Evolutionary conservation across 64 coral and sea anemone species (phyloP), one percentile per base, ranked within the genome.

Genomic region (Acropora yongei): DNA sequence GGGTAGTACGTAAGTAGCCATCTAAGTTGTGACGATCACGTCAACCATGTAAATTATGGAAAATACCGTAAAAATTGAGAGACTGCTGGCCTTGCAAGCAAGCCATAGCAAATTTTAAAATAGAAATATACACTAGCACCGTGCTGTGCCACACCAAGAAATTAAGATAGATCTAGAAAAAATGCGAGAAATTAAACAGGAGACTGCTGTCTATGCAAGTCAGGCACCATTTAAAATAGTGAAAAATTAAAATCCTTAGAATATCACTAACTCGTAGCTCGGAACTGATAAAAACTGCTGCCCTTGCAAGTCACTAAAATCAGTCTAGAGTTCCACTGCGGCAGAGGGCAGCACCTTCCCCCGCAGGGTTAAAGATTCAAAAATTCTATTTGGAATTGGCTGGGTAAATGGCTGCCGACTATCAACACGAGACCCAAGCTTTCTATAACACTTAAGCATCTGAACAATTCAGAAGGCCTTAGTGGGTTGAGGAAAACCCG

Each of bases 391-490:
- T 30, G 30, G 30, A 30, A 30, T 30, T 30, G 30, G 30, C 30
- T 30, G 30, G 30, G 30, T 30, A 30, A 30, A 30, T 30, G 30
- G 30, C 30, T 30, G 67, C 1, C 93, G 79, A 18, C 40, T 85
- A 20, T 94, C 93, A 13, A 94, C 45, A 58, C 77, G 45, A 17
- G 30, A 51, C 17, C 84, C 78, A 41, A 75, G 43, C 66, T 94
- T 94, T n/a, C 66, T 50, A 84, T 94, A 94, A n/a, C 92, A 86
- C 49, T 85, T 92, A 39, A 92, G 47, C 80, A 85, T 76, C 18
- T 86, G 80, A 46, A 84, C 16, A 58, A 92, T 57, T 45, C 68
- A 78, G 73, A 80, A 68, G 16, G 13, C 65, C 20, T 82, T 80
- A 30, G 30, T 30, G 30, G 30, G 30, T 30, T 30, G 30, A 30